Evolutionary conservation across 2,797 vertebrate genomes (phyloP), one percentile per base, ranked within the genome.

Genomic region (Pseudochromis fuscus): DNA sequence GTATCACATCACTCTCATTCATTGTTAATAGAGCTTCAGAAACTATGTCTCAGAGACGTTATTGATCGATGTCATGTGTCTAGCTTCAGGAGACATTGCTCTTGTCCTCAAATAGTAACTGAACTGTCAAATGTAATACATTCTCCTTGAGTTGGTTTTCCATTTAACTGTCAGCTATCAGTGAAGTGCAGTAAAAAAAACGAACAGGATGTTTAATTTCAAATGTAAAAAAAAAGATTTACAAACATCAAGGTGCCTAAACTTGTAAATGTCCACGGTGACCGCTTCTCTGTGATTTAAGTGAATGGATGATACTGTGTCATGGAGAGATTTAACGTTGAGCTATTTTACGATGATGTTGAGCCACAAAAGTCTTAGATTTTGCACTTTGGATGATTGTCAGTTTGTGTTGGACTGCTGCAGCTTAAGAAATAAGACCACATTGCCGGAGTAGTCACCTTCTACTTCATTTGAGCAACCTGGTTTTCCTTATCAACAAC

Each of bases 311-410:
- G 61, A 86, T 81, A 71, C 68, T 88, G 67, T 79, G 73, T 84
- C 52, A 50, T 31, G 55, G 56, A 71, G 60, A 73, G 73, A 66
- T 83, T 88, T 85, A 65, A 75, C 85, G 77, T 81, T 59, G 62
- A 87, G 70, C 62, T 85, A 65, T 81, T 87, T 88, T 77, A 61
- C 16, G 28, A 76, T 70, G 61, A 81, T 78, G 67, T 87, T 88
- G 88, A 91, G 87, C 88, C 88, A 89, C 84, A 85, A 78, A 85
- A 84, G 79, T 89, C 89, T 88, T 83, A 30, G 80, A 84, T 87
- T 82, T 91, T 92, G 90, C 90, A 91, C 88, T 89, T 87, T 80
- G 82, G 82, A 77, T 82, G 78, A 87, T 85, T 87, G 79, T 84
- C 50, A 42, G 57, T 72, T 80, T 84, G 75, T 85, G 77, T 58